These are phyloP conservation scores for Halichondria panicea DNA, from an alignment of 37 sponge, comb jelly and placozoan species.

Conservation along the genomic window DNA sequence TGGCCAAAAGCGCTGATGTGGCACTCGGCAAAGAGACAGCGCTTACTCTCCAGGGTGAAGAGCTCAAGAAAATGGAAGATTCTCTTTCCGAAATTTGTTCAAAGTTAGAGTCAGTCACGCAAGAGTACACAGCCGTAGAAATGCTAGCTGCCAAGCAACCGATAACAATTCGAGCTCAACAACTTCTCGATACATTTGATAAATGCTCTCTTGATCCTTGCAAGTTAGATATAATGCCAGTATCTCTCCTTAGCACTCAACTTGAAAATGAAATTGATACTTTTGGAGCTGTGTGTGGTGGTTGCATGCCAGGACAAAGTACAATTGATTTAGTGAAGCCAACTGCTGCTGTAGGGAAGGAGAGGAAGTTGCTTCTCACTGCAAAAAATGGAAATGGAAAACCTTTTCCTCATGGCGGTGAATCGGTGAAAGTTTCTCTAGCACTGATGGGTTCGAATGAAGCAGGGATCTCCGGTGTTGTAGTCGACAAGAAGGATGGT, in stretches of 20 bases:
- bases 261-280: neutral
- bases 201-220: slow-evolving; percentile 2
- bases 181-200: slow-evolving; percentile 11
- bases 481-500: slow-evolving; percentile 27
- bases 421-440: slow-evolving; percentile 6
- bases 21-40: slow-evolving; percentile 3
- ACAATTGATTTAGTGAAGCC: slow-evolving; percentile 1
- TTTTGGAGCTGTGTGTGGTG: slow-evolving; percentile 15
- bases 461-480: neutral
- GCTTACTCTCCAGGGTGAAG: neutral
- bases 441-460: slow-evolving; percentile 15
- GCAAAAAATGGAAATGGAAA: slow-evolving; percentile 15
- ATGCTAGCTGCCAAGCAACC: slow-evolving; percentile 21
- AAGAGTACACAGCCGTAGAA: slow-evolving; percentile 18
- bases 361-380: slow-evolving; percentile 13
- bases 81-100: neutral
- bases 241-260: neutral
- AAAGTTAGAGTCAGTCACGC: neutral
- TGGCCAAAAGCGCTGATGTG: slow-evolving; percentile 8
- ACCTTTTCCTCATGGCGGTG: slow-evolving; percentile 27
- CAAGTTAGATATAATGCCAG: neutral
- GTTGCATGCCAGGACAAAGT: neutral
- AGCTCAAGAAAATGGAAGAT: slow-evolving; percentile 13
- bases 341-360: slow-evolving; percentile 9
- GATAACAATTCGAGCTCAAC: neutral